Base-by-base conservation (phyloP, 2,797 vertebrate genomes). In the Neopelma chrysocephalum region DNA sequence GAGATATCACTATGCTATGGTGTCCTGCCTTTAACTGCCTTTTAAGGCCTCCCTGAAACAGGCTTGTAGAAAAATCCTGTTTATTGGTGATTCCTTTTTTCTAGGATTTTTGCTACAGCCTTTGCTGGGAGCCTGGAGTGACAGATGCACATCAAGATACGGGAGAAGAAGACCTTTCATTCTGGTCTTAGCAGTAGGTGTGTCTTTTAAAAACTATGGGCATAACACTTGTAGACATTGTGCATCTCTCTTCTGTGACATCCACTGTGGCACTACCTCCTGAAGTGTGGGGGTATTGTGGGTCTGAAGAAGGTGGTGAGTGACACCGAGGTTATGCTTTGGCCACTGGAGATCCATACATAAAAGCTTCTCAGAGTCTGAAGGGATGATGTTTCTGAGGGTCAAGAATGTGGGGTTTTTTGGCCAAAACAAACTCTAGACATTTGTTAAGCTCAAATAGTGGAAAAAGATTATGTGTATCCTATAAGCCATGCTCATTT, bases 141-240 rank as follows among this genome's bases (percentile, higher is more conserved):
- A 99, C 97, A 98, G 99, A 48, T 99, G 99, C 87, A 98, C 98
- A n/a, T 99, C 99, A 69, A 98, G 98, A 71, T 99, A 99, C 42
- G 99, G 99, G 54, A 98, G 99, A 82, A 98, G 99, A 80, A 98
- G 99, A 93, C 99, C 99, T 60, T 99, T 99, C 97, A 99, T 99
- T 97, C 98, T 99, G 91, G 99, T 99, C 75, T 97, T 99, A 97
- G 98, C 99, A 64, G 98, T 99, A 95, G 99, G 99, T 99, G 96
- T 93, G 98, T 96, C 43, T 88, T 93, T 66, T 72, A 80, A 70
- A 94, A 95, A 58, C 1, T 2, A 31, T 8, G 25, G 27, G 9
- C 14, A 3, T 78, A 57, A 50, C 3, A 8, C 50, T 73, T 50
- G 5, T 29, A 58, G 78, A 45, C 0, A 0, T 18, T 23, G 22